Percentiles rank a stretch among this genome's conserved stretches.
phyloP scores from a whole-genome alignment of 2,797 vertebrate species.

The Margarornis squamiger region DNA sequence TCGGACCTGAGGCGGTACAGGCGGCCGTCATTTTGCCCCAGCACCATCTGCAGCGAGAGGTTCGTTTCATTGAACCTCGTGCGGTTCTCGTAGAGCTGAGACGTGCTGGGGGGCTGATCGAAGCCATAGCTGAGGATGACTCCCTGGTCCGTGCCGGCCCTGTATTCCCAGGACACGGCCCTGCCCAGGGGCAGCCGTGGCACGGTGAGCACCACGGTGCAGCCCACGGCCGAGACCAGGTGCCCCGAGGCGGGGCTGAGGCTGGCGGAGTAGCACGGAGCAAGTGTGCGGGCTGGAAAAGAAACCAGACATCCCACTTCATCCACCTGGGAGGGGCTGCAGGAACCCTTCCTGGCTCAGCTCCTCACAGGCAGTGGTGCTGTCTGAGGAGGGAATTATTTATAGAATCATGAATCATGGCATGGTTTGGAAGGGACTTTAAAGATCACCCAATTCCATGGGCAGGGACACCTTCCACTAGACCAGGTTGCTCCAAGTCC shows the following conservation, averaged over 20 bases:
- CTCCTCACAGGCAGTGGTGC: accelerated
- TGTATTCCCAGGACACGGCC: not conserved
- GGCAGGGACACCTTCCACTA: not conserved
- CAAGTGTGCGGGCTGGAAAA: not conserved
- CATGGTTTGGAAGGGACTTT: not conserved
- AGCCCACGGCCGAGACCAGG: conserved; percentile 22
- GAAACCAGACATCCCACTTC: accelerated
- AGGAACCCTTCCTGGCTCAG: not conserved
- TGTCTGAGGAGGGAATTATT: not conserved
- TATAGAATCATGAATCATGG: not conserved
- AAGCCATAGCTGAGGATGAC: not conserved
- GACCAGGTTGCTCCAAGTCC: not conserved
- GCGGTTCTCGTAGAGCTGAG: not conserved
- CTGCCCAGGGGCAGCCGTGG: accelerated
- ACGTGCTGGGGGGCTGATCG: accelerated
- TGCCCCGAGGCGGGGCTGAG: not conserved
- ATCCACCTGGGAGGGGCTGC: not conserved
- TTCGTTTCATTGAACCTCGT: not conserved
- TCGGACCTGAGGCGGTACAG: not conserved
- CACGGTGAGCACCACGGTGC: not conserved
- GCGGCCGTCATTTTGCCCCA: not conserved
- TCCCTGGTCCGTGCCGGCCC: accelerated
- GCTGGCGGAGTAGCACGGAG: not conserved
- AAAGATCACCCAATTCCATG: not conserved
- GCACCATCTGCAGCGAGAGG: conserved; percentile 15